Percentiles rank a stretch among this genome's conserved stretches.
These are phyloP conservation scores for Cepaea nemoralis DNA, from an alignment of 1,140 invertebrate species.

Conservation along the genomic window DNA sequence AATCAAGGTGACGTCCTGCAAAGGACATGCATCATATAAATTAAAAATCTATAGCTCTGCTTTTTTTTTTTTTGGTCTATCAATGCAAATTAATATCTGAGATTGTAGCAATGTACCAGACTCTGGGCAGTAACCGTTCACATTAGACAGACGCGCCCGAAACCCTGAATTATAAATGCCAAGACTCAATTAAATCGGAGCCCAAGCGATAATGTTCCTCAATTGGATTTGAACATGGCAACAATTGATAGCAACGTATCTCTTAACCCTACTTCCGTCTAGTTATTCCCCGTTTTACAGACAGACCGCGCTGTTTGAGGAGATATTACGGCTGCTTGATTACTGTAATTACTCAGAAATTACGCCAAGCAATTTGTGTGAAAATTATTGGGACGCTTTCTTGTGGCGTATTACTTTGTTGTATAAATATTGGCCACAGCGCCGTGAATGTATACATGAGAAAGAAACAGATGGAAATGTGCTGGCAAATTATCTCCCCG, in stretches of 20 bases:
- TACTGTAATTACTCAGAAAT: not conserved
- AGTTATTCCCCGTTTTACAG: not conserved
- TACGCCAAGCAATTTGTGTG: conserved; percentile 12
- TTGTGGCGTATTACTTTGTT: not conserved
- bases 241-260: not conserved
- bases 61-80: too few species aligned
- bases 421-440: not conserved
- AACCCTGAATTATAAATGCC: not conserved
- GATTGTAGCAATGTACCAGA: too few species aligned
- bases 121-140: too few species aligned
- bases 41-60: too few species aligned
- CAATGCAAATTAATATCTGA: too few species aligned
- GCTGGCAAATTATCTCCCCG: not conserved
- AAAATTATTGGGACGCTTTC: not conserved
- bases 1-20: too few species aligned
- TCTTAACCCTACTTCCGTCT: not conserved
- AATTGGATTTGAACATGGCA: not conserved
- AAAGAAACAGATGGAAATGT: not conserved
- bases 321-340: not conserved
- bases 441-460: not conserved
- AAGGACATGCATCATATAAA: too few species aligned
- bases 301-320: not conserved
- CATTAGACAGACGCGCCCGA: too few species aligned
- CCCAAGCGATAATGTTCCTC: not conserved
- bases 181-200: not conserved